These are phyloP conservation scores for Pygoscelis antarcticus DNA, from an alignment of 2,113 vertebrate genomes.

Conservation along the genomic window DNA sequence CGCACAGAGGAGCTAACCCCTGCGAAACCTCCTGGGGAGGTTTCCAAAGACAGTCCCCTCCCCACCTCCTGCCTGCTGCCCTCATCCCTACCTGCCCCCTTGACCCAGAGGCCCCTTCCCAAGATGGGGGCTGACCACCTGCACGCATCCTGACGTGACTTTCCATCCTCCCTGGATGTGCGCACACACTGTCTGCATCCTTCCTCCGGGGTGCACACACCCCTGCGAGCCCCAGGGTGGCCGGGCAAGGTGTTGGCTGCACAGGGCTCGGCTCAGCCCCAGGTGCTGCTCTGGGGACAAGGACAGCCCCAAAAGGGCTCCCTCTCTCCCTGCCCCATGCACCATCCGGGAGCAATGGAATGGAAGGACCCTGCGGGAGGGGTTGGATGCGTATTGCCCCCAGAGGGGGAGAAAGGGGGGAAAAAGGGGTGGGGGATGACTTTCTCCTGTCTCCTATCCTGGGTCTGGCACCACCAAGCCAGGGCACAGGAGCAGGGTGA, in stretches of 20 bases:
- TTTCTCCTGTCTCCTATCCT: background rate
- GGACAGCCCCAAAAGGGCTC: background rate
- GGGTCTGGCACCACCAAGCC: background rate
- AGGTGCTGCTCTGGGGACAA: background rate
- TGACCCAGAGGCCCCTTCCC: background rate
- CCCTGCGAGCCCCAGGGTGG: background rate
- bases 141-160: rapidly evolving
- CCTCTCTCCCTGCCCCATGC: background rate
- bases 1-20: background rate
- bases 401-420: rapidly evolving
- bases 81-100: background rate
- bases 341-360: background rate
- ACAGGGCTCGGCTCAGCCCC: background rate
- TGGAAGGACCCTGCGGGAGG: background rate
- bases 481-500: background rate
- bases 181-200: background rate
- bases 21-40: background rate
- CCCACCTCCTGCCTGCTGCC: background rate
- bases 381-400: background rate
- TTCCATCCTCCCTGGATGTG: background rate
- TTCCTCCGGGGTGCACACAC: rapidly evolving
- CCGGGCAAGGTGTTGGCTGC: background rate
- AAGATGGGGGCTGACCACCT: background rate
- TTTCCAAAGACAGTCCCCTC: background rate
- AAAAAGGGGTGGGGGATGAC: background rate